Evolutionary conservation across 2,113 vertebrate genomes (phyloP), one percentile per base, ranked within the genome.

Genomic region (Odobenus rosmarus): DNA sequence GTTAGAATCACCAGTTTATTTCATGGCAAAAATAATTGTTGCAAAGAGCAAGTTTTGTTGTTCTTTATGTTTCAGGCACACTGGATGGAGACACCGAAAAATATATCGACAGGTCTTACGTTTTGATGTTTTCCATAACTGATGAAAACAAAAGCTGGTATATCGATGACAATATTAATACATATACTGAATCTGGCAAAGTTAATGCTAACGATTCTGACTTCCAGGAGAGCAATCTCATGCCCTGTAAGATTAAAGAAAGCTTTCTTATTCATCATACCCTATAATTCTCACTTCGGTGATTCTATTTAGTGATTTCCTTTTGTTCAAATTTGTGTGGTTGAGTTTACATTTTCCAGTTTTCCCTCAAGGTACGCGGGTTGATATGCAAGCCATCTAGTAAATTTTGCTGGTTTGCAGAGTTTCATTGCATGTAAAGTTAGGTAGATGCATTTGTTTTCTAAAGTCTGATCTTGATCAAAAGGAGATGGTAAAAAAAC

Each of bases 101-200:
- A 59, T 61, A 97, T 7, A 96, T 97, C 6, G 98, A 99, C 94
- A 98, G 98, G 87, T 97, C 99, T 89, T 99, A 99, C 53, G 94
- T 99, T 80, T 97, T 99, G 62, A 97, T 99, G 98, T 99, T 99
- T 97, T 98, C 98, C 86, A 99, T 99, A 93, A 95, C 98, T 55
- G 99, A 99, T 93, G 99, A 99, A 98, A 99, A 99, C 97, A 96
- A 99, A 31, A 99, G 99, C 92, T 99, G 99, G 99, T 99, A 99
- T 94, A 98, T 99, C 28, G 98, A 99, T 53, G 99, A 99, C 18
- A 99, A 99, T 98, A 99, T 99, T 98, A 98, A 97, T 57, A 99
- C 97, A 0, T 98, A 99, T 92, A 99, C 99, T 92, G 98, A 98
- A 62, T 95, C 99, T 49, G 97, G 96, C 80, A 98, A 93, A 53